Percentiles rank a stretch among this genome's conserved stretches.
These are phyloP conservation scores for Rhombomys opimus DNA, from an alignment of 2,113 vertebrate genomes.

Conservation along the genomic window DNA sequence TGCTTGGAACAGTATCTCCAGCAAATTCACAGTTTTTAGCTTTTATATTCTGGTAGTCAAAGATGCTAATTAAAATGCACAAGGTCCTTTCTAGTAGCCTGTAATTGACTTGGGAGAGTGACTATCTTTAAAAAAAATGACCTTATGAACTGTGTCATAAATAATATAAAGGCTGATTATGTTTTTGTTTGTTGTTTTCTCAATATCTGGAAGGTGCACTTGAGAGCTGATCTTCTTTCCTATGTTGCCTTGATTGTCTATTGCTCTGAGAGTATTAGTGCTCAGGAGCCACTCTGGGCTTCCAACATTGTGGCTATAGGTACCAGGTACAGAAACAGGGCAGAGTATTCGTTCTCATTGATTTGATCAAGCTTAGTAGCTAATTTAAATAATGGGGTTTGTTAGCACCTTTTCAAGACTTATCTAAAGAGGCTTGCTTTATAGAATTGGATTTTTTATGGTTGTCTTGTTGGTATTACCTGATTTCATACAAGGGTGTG, in stretches of 20 bases:
- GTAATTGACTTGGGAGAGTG: neutral
- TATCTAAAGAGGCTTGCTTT: neutral
- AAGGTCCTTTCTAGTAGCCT: slow-evolving; percentile 30
- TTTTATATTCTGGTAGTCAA: neutral
- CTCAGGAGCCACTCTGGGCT: neutral
- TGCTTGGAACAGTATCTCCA: neutral
- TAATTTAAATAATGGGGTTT: slow-evolving; percentile 29
- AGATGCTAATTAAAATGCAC: slow-evolving; percentile 41
- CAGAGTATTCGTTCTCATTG: neutral
- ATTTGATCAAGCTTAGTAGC: slow-evolving; percentile 9
- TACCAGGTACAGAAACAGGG: neutral
- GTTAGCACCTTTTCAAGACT: neutral
- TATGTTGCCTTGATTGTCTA: slow-evolving; percentile 1
- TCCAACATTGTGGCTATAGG: neutral
- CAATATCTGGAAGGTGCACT: neutral
- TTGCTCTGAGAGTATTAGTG: neutral
- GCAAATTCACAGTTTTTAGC: slow-evolving; percentile 4
- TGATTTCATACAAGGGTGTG: slow-evolving; percentile 13
- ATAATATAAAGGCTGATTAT: neutral
- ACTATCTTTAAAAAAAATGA: neutral
- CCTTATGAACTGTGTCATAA: neutral
- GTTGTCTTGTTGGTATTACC: neutral
- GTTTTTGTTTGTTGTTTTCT: neutral
- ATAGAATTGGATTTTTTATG: neutral
- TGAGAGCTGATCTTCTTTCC: neutral